phyloP scores from a whole-genome alignment of 2,888 invertebrate species.

The Ectemnius lituratus region DNA sequence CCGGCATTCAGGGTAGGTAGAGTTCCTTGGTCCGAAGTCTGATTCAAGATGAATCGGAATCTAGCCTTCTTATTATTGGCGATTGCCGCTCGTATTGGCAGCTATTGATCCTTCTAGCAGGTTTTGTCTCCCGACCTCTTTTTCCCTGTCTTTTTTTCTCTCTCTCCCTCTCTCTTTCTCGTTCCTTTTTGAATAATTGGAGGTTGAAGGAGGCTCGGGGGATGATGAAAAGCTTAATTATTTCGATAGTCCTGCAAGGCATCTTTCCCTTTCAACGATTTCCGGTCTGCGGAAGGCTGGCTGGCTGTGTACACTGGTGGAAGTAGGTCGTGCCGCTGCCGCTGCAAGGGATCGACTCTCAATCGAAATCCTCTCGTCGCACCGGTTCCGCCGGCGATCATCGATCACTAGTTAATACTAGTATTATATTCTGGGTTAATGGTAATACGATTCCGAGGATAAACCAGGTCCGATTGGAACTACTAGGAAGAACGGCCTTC shows the following conservation, averaged over 20 bases:
- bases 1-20: no score
- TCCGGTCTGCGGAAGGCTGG: constrained; percentile 24
- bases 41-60: no score
- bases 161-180: no score
- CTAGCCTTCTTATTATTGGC: no score
- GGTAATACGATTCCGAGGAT: constrained; percentile 31
- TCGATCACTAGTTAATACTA: constrained; percentile 38
- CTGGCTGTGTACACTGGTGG: neutral
- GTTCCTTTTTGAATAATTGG: neutral
- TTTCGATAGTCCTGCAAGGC: constrained; percentile 37
- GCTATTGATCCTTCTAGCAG: no score
- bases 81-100: no score
- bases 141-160: no score
- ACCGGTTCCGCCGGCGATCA: constrained; percentile 17
- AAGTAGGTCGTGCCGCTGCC: constrained; percentile 40
- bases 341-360: constrained; percentile 34
- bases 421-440: constrained; percentile 51
- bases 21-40: no score
- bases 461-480: constrained; percentile 2
- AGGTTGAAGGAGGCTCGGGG: constrained; percentile 1
- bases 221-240: constrained; percentile 23
- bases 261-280: constrained; percentile 52
- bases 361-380: constrained; percentile 27
- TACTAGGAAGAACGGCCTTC: neutral
- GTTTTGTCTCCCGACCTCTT: neutral